phyloP scores from a whole-genome alignment of 2,888 invertebrate genomes.

The Macrophya alboannulata region DNA sequence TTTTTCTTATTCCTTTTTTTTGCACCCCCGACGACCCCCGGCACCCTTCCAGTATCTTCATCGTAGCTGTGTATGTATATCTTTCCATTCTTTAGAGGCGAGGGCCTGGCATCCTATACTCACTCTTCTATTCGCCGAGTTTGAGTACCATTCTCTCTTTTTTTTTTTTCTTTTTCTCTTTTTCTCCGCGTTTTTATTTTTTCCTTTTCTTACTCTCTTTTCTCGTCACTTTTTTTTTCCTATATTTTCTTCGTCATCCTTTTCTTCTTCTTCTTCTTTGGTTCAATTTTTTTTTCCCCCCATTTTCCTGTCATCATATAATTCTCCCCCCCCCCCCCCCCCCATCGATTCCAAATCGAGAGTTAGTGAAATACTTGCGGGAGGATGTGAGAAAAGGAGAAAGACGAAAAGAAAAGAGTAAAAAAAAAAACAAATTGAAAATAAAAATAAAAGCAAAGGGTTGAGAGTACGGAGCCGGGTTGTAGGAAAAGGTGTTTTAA shows the following conservation, averaged over 20 bases:
- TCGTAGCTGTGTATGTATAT: not conserved
- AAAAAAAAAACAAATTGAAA: not conserved
- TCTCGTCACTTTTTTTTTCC: not conserved
- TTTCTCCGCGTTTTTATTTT: not conserved
- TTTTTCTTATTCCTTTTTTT: not conserved
- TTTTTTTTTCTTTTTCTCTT: not conserved
- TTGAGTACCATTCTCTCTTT: conserved; percentile 11
- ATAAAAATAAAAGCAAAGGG: not conserved
- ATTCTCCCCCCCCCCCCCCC: no score
- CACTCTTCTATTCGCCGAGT: not conserved
- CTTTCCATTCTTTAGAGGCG: conserved; percentile 1
- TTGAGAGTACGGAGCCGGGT: not conserved
- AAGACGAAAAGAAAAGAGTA: not conserved
- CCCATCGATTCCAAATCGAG: not conserved
- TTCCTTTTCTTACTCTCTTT: not conserved
- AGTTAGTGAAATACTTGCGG: not conserved
- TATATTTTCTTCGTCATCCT: not conserved
- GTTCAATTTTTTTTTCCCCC: not conserved
- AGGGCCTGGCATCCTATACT: not conserved
- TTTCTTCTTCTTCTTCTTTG: not conserved
- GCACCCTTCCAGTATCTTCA: not conserved
- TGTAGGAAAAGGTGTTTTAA: conserved; percentile 38
- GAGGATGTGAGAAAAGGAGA: not conserved
- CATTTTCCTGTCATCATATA: not conserved
- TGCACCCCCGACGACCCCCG: not conserved